These are phyloP conservation scores for Eulacestoma nigropectus DNA, from an alignment of 2,113 vertebrate species.

Conservation along the genomic window DNA sequence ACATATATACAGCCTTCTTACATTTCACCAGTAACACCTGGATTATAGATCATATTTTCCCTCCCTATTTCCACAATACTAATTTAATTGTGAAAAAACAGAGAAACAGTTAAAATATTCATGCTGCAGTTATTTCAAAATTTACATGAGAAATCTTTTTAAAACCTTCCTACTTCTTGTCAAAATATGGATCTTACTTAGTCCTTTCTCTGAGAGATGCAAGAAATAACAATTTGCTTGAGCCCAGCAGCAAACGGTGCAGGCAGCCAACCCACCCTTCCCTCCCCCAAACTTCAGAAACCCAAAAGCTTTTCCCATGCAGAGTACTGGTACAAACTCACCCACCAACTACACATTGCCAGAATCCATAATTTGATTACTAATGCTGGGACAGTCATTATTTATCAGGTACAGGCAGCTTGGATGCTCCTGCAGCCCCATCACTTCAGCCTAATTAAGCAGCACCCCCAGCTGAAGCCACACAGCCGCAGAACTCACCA, in stretches of 20 bases:
- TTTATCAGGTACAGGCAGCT: not conserved
- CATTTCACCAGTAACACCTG: not conserved
- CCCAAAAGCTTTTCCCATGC: not conserved
- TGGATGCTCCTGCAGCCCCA: not conserved
- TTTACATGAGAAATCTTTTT: not conserved
- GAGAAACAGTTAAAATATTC: not conserved
- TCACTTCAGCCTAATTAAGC: not conserved
- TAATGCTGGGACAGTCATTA: not conserved
- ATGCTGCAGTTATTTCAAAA: not conserved
- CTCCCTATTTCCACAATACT: not conserved
- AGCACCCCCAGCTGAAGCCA: not conserved
- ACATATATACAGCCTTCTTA: not conserved
- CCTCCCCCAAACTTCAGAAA: not conserved
- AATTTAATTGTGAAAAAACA: not conserved
- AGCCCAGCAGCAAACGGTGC: not conserved
- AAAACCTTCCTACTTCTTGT: not conserved
- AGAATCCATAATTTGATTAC: not conserved
- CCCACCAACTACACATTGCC: not conserved
- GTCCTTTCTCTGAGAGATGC: not conserved
- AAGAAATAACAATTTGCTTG: not conserved
- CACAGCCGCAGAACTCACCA: slow-evolving; percentile 62
- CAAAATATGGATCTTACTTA: not conserved
- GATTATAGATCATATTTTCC: not conserved
- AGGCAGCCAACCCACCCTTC: not conserved
- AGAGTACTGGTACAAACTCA: not conserved